These are phyloP conservation scores for Trachymyrmex septentrionalis DNA, from an alignment of 1,140 invertebrate species.

Conservation along the genomic window DNA sequence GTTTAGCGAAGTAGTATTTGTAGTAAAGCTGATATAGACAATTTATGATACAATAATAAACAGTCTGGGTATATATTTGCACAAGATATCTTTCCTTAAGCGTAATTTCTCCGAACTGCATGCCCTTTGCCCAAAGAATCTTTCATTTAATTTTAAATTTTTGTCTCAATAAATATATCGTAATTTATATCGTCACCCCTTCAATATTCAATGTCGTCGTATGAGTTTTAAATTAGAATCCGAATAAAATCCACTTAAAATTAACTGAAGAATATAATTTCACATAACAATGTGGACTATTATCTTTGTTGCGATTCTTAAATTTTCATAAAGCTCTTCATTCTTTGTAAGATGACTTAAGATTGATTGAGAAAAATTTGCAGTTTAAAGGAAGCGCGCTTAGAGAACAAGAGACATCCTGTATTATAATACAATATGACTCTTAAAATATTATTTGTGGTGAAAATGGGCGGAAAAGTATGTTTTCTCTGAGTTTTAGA, in stretches of 20 bases:
- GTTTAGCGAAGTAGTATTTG: not conserved
- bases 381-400: conserved; percentile 5
- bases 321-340: not conserved
- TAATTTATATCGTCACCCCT: not conserved
- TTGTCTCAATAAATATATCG: not conserved
- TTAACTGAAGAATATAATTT: not conserved
- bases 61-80: not conserved
- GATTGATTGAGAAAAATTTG: conserved; percentile 6
- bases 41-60: conserved; percentile 7
- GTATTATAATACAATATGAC: conserved; percentile 36
- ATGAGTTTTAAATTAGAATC: not conserved
- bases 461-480: conserved; percentile 20
- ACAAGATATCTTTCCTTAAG: conserved; percentile 8
- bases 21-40: not conserved
- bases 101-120: not conserved
- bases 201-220: no score
- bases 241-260: not conserved
- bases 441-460: conserved; percentile 25
- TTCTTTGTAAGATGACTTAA: not conserved
- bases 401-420: not conserved
- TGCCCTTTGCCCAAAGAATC: not conserved
- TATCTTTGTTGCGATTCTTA: not conserved
- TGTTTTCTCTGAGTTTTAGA: conserved; percentile 10
- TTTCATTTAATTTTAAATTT: not conserved
- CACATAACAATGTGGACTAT: not conserved